phyloP scores from a whole-genome alignment of 2,888 invertebrate genomes.

The Lapara coniferarum region DNA sequence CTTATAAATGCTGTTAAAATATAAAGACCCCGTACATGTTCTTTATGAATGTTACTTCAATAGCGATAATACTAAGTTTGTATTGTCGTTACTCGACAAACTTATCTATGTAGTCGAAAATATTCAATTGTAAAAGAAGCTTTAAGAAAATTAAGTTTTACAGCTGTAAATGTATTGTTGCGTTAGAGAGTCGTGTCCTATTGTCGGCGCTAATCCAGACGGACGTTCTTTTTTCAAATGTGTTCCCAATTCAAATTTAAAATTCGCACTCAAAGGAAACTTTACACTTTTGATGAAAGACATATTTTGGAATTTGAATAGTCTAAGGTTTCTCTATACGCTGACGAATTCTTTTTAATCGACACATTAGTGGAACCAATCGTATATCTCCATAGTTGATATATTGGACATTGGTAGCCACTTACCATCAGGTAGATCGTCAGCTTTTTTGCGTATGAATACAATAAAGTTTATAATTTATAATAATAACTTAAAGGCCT shows the following conservation, averaged over 20 bases:
- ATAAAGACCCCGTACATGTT: neutral
- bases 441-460: too few species aligned
- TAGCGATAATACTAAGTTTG: neutral
- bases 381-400: too few species aligned
- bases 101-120: neutral
- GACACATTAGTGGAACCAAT: neutral
- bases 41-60: neutral
- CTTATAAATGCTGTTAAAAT: neutral
- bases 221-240: constrained; percentile 46
- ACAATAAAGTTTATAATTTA: too few species aligned
- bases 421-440: too few species aligned
- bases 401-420: too few species aligned
- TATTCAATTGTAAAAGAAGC: neutral
- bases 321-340: neutral
- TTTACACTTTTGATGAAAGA: constrained; percentile 19
- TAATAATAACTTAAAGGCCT: too few species aligned
- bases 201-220: constrained; percentile 54
- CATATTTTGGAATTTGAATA: neutral
- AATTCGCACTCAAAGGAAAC: constrained; percentile 32
- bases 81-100: neutral
- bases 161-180: constrained; percentile 22
- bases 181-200: constrained; percentile 39
- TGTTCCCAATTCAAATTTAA: constrained; percentile 41
- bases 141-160: constrained; percentile 9
- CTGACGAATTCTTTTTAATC: neutral